phyloP scores from a whole-genome alignment of 2,113 vertebrate genomes.

The Saccopteryx bilineata region DNA sequence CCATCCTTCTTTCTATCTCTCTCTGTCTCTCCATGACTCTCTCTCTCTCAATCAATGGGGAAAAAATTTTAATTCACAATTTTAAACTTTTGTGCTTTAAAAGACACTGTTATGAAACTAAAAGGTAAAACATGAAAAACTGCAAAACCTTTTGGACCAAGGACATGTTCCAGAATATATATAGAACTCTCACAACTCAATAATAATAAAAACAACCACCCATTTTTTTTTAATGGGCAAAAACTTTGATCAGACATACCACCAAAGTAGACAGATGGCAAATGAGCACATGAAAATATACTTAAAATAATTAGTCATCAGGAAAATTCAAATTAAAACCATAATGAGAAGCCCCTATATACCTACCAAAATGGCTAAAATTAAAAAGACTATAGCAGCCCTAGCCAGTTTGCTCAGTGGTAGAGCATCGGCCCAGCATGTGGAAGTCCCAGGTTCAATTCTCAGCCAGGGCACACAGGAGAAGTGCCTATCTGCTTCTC shows the following conservation, averaged over 20 bases:
- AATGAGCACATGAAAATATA: conserved; percentile 11
- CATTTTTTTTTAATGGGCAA: background rate
- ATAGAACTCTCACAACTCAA: background rate
- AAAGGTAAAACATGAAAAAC: conserved; percentile 36
- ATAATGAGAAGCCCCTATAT: background rate
- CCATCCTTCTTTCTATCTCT: no score
- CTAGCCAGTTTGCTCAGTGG: no score
- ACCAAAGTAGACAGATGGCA: background rate
- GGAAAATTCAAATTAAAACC: conserved; percentile 1
- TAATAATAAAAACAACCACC: background rate
- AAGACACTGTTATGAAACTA: conserved; percentile 43
- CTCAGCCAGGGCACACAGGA: no score
- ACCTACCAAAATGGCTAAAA: background rate
- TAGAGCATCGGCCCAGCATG: no score
- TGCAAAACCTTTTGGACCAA: conserved; percentile 44
- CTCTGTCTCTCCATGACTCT: no score
- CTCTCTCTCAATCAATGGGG: no score
- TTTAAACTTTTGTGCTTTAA: conserved; percentile 30
- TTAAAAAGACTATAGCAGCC: background rate
- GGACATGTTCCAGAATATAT: background rate
- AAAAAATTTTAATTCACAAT: background rate
- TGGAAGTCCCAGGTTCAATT: no score
- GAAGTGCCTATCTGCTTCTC: no score
- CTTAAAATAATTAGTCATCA: background rate
- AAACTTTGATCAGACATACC: background rate